Conservation (phyloP, 2,113 vertebrate genomes). For the Penelope pileata region DNA sequence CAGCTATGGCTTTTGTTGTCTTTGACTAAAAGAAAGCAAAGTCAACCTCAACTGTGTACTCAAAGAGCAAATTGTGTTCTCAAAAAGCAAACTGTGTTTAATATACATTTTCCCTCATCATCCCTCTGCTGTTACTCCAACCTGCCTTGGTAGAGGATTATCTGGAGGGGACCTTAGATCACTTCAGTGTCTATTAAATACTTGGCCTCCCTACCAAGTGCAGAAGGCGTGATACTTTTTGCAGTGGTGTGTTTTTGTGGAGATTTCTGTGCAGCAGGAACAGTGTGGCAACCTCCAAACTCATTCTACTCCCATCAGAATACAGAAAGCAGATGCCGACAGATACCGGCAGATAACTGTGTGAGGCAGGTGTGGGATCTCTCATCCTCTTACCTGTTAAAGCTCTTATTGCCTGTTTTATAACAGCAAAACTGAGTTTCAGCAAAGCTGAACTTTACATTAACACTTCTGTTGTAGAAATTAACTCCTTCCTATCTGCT, state of each 20-base stretch:
- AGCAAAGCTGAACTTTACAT: neutral
- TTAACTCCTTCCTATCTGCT: neutral
- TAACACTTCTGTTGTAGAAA: neutral
- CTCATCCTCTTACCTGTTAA: neutral
- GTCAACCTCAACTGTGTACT: neutral
- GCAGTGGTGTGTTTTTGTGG: neutral
- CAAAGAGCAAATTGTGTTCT: neutral
- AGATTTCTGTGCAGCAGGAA: neutral
- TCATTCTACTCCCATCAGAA: neutral
- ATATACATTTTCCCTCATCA: neutral
- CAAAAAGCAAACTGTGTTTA: neutral
- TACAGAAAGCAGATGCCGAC: neutral
- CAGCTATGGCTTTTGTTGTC: slow-evolving; percentile 52
- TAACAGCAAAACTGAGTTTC: neutral
- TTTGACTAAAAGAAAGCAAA: slow-evolving; percentile 56
- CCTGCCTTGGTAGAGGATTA: neutral
- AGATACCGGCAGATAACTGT: no score
- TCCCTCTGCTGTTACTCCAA: neutral
- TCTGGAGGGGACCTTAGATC: neutral
- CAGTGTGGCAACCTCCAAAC: neutral
- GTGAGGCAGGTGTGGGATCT: neutral
- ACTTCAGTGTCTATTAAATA: neutral
- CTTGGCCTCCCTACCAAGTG: neutral
- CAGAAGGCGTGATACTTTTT: neutral
- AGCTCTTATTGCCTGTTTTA: neutral